Conservation (phyloP, 2,113 vertebrate species). For the Cervus canadensis region DNA sequence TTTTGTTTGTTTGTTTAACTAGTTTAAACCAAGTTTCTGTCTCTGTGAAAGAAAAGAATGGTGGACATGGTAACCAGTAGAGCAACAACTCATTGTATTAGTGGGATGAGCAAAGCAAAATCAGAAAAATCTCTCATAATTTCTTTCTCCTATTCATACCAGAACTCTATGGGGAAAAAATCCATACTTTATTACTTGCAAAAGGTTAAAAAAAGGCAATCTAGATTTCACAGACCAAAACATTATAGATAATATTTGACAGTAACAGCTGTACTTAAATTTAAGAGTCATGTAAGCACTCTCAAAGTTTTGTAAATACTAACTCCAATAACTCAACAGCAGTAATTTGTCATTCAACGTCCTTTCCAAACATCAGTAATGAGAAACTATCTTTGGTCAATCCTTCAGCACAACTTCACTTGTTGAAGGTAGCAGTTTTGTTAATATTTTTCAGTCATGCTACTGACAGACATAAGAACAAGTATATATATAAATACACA, state of each 20-base stretch:
- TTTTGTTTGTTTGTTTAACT: background rate
- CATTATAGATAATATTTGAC: background rate
- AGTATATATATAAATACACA: accelerated
- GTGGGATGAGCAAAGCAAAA: background rate
- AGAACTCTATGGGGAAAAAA: background rate
- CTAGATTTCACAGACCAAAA: background rate
- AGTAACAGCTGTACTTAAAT: background rate
- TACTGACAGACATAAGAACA: background rate
- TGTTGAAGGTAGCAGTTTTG: background rate
- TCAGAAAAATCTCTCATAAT: background rate
- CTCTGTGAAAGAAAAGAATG: background rate
- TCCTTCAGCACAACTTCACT: background rate
- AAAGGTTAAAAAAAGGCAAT: background rate
- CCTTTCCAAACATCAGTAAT: background rate
- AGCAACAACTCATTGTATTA: background rate
- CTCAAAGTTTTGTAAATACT: constrained; percentile 7
- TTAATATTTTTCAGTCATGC: background rate
- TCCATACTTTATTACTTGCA: constrained; percentile 2
- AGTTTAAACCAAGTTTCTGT: background rate
- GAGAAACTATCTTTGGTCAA: background rate
- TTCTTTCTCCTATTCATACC: background rate
- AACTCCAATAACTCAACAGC: background rate
- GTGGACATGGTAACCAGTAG: background rate
- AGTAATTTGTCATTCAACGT: background rate
- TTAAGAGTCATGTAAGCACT: background rate